Evolutionary conservation across 1,140 invertebrate genomes (phyloP), one percentile per base, ranked within the genome.

Genomic region (Drosophila serrata): DNA sequence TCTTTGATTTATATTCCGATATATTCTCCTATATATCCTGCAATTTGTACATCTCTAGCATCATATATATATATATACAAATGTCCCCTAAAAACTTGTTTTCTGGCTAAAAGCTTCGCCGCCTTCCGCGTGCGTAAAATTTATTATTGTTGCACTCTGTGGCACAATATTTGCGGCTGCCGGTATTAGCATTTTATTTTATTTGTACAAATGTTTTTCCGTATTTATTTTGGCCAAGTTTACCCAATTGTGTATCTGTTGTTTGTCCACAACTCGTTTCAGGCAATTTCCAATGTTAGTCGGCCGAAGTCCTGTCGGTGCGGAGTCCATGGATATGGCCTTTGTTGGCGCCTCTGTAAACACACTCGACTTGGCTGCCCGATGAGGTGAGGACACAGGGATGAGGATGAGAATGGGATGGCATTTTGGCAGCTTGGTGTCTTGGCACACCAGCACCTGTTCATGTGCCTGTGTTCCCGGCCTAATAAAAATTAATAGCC

Each of bases 101-200:
- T 80, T 57, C 27, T n/a, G n/a, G 51, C 51, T 60, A 37, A 59
- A 62, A 76, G 62, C 58, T 49, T 55, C 53, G 8, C 22, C 51
- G 33, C 24, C 46, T 40, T 37, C 33, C 22, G 48, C 69, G 59
- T 75, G 61, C 58, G 33, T 61, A 53, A 46, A 75, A 82, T 86
- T 67, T 86, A 75, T 87, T 82, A 60, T 70, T 63, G 56, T 72
- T 81, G 64, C 74, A 77, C 63, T 85, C 55, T 60, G 63, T 70
- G 42, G 72, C 22, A 72, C 65, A 80, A 84, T 84, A 80, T 80
- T 85, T 85, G 72, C 46, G 73, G 65, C 49, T 45, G 33, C 58
- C 45, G 53, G 51, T 64, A 86, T 86, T 85, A 65, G 70, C 78
- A 85, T 85, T 85, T 86, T 81, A 70, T 81, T 85, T 74, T 60